Evolutionary conservation across 2,888 invertebrate species (phyloP), one percentile per base, ranked within the genome.

Genomic region (Spodoptera exigua): DNA sequence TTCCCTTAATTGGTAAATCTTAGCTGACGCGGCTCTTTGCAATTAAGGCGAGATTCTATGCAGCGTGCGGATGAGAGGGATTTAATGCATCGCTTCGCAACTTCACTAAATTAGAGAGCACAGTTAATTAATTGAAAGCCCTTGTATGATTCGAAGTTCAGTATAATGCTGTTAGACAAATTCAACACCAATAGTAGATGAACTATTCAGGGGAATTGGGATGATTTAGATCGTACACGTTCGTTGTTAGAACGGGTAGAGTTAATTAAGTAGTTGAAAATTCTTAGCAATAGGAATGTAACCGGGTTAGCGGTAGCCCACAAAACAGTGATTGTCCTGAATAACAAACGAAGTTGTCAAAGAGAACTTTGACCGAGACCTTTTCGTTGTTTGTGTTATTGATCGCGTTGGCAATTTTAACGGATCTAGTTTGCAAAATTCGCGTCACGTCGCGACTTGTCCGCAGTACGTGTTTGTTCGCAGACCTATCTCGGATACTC

Each of bases 1-100:
- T 89, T 89, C 87, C 72, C 88, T 88, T 93, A 93, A 93, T 93
- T 93, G 92, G 88, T 89, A 89, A 91, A 89, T 93, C 92, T 93
- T 93, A 91, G 92, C 92, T 91, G 92, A 91, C 89, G 81, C 77
- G 54, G 92, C 93, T 87, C 88, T 91, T 92, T 89, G 89, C 89
- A 92, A 92, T 93, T 91, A 89, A 86, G 81, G 79, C 82, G 76
- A 65, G 76, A 74, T 82, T 86, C 81, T 83, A 87, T 87, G 89
- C 88, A 87, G 79, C 76, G 80, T 82, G 83, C 80, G 61, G 82
- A 86, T 82, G 82, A 84, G 79, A 79, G 68, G 80, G 77, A 86
- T 85, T 89, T 84, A 86, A 86, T 88, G 84, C 84, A 85, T 74
- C 70, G 68, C 67, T 67, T 77, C 57, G 71, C 79, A 74, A 76